Percentiles rank a stretch among this genome's conserved stretches.
These are phyloP conservation scores for Scaeva pyrastri DNA, from an alignment of 2,888 invertebrate species.

Conservation along the genomic window DNA sequence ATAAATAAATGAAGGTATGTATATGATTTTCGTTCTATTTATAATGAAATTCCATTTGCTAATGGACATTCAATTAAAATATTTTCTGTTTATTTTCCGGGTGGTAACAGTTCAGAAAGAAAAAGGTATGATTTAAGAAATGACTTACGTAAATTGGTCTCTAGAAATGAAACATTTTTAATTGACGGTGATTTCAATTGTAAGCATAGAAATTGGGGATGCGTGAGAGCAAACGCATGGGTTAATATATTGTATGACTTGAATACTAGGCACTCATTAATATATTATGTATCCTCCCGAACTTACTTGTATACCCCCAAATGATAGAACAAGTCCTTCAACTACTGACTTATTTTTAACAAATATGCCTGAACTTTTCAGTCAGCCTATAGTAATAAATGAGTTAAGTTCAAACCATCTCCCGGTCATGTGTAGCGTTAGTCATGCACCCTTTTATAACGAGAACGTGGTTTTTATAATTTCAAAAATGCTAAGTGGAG, in stretches of 20 bases:
- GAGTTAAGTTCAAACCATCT: neutral
- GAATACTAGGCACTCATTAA: constrained; percentile 19
- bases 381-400: constrained; percentile 26
- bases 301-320: constrained; percentile 18
- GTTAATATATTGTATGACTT: constrained; percentile 39
- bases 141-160: constrained; percentile 42
- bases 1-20: too few species aligned
- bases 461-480: neutral
- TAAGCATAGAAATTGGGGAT: too few species aligned
- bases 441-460: neutral
- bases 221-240: constrained; percentile 40
- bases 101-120: neutral
- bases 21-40: too few species aligned
- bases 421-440: neutral
- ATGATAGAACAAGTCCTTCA: too few species aligned
- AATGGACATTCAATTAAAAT: constrained; percentile 29
- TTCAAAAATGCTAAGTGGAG: constrained; percentile 52
- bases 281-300: constrained; percentile 15
- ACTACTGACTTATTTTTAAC: constrained; percentile 43
- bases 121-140: constrained; percentile 29
- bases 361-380: constrained; percentile 31
- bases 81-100: constrained; percentile 44
- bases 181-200: constrained; percentile 35
- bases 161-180: constrained; percentile 24
- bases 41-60: constrained; percentile 26